phyloP scores from a whole-genome alignment of 2,797 vertebrate species.

The Pogonophryne albipinna region DNA sequence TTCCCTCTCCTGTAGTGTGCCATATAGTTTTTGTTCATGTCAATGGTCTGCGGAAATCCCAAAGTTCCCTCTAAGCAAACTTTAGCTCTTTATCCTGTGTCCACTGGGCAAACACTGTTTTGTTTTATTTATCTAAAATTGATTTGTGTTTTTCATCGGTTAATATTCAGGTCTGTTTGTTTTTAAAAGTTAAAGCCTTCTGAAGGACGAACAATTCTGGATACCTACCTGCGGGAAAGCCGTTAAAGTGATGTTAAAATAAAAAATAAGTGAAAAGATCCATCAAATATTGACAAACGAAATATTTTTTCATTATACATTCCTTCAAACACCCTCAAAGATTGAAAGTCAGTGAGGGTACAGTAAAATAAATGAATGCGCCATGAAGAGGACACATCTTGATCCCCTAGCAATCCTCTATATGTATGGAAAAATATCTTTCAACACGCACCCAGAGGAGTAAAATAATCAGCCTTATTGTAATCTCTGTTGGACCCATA shows the following conservation, averaged over 20 bases:
- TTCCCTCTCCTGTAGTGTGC: too few species aligned
- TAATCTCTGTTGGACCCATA: neutral
- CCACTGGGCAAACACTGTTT: too few species aligned
- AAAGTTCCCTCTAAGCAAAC: too few species aligned
- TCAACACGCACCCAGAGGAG: neutral
- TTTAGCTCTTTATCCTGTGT: too few species aligned
- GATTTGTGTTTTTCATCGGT: too few species aligned
- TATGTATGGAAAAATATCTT: neutral
- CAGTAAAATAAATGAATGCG: neutral
- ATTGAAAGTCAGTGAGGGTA: neutral
- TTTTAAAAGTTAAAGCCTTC: too few species aligned
- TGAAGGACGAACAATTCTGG: too few species aligned
- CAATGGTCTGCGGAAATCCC: too few species aligned
- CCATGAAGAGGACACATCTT: neutral
- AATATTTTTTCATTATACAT: neutral
- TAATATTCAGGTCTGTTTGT: too few species aligned
- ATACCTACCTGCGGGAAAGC: too few species aligned
- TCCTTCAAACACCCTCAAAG: neutral
- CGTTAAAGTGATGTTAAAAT: neutral
- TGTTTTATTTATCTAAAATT: too few species aligned
- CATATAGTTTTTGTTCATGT: too few species aligned
- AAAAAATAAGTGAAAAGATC: neutral
- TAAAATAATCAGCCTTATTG: conserved; percentile 4
- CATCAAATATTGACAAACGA: neutral
- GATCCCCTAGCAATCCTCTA: neutral